These are phyloP conservation scores for Galeopterus variegatus DNA, from an alignment of 2,113 vertebrate genomes.

Conservation along the genomic window DNA sequence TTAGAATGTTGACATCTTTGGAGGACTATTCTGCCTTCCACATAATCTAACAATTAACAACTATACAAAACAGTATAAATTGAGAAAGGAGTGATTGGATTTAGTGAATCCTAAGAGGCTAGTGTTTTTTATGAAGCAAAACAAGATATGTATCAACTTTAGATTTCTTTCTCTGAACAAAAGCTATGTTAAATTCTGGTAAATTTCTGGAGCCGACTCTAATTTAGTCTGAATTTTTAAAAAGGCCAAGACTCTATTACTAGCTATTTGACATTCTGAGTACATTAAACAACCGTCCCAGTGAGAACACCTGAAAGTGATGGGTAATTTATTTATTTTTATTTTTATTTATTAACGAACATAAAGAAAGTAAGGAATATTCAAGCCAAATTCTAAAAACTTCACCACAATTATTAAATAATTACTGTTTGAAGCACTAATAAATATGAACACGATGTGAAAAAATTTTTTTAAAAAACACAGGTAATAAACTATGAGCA, in stretches of 20 bases:
- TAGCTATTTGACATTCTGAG: not conserved
- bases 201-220: not conserved
- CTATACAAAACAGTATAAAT: not conserved
- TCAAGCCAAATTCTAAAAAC: not conserved
- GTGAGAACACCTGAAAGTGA: not conserved
- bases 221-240: not conserved
- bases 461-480: not conserved
- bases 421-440: not conserved
- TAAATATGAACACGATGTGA: not conserved
- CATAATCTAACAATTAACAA: not conserved
- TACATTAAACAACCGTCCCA: not conserved
- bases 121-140: not conserved
- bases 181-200: not conserved
- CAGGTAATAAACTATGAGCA: not conserved
- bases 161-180: not conserved
- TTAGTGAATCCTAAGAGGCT: not conserved
- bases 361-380: not conserved
- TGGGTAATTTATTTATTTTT: not conserved
- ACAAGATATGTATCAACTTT: not conserved
- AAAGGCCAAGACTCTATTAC: not conserved
- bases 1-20: not conserved
- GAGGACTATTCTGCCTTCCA: not conserved
- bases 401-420: not conserved
- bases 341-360: not conserved
- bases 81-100: not conserved